Evolutionary conservation across 2,888 invertebrate genomes (phyloP).

Genomic region (Cryptocephalus moraei): DNA sequence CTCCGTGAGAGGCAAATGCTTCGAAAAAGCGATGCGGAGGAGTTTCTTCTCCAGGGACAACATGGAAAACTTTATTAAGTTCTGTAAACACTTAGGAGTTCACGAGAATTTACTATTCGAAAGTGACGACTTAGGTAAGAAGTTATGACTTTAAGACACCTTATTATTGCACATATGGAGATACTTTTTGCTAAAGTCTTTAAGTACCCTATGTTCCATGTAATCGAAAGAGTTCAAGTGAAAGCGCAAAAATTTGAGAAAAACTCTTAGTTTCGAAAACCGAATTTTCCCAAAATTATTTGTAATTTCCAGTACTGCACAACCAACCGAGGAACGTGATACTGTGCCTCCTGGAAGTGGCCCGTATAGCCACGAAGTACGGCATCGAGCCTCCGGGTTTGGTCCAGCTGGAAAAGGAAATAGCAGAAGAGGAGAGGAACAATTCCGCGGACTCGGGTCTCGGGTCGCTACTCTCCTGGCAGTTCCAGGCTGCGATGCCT

Average conservation of each 20-base stretch:
- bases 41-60: slow-evolving; percentile 86
- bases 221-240: no score
- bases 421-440: slow-evolving; percentile 67
- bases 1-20: slow-evolving; percentile 62
- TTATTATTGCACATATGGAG: no score
- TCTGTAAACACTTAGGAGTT: slow-evolving; percentile 75
- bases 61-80: slow-evolving; percentile 79
- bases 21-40: slow-evolving; percentile 72
- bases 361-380: slow-evolving; percentile 66
- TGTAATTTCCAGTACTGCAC: slow-evolving; percentile 54
- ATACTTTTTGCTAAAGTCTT: no score
- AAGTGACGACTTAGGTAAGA: slow-evolving; percentile 75
- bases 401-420: slow-evolving; percentile 76
- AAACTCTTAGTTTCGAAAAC: no score
- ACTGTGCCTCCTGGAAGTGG: slow-evolving; percentile 75
- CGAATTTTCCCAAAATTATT: background rate
- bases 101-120: slow-evolving; percentile 83
- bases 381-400: slow-evolving; percentile 73
- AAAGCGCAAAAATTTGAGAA: no score
- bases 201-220: no score
- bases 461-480: slow-evolving; percentile 55
- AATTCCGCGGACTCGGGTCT: slow-evolving; percentile 56
- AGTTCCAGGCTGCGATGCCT: slow-evolving; percentile 37
- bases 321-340: slow-evolving; percentile 77
- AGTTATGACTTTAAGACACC: background rate